Conservation (phyloP, 2,113 vertebrate species). For the Ammodytes dubius region DNA sequence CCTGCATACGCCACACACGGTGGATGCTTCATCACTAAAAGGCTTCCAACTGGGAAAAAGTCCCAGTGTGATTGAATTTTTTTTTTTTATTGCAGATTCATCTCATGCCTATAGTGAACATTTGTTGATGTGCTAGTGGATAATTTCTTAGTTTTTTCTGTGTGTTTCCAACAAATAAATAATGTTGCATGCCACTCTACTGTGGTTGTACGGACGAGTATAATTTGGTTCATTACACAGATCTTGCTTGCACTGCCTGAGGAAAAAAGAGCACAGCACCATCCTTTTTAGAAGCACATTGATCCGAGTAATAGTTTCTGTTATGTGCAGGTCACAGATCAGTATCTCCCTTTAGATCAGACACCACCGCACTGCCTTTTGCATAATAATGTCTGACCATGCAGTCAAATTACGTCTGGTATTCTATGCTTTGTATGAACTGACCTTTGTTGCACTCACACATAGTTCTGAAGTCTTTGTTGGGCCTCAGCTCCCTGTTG, state of each 20-base stretch:
- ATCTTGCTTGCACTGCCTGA: slow-evolving; percentile 19
- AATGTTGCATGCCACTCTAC: slow-evolving; percentile 5
- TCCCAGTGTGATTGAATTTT: slow-evolving; percentile 31
- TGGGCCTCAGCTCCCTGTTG: slow-evolving; percentile 42
- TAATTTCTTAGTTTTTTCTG: background rate
- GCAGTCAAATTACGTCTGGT: slow-evolving; percentile 52
- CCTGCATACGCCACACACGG: slow-evolving; percentile 16
- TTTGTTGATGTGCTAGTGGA: background rate
- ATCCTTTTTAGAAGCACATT: slow-evolving; percentile 29
- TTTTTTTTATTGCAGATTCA: slow-evolving; percentile 25
- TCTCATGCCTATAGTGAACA: background rate
- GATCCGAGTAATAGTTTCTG: slow-evolving; percentile 14
- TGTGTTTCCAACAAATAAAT: background rate
- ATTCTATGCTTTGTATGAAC: slow-evolving; percentile 45
- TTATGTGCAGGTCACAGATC: slow-evolving; percentile 33
- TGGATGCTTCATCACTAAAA: slow-evolving; percentile 49
- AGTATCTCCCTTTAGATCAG: slow-evolving; percentile 15
- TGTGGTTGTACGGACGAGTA: slow-evolving; percentile 29
- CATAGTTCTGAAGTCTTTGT: slow-evolving; percentile 47
- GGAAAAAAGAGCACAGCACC: slow-evolving; percentile 20
- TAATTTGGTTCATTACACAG: slow-evolving; percentile 46
- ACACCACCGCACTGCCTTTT: slow-evolving; percentile 17
- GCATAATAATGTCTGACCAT: slow-evolving; percentile 35
- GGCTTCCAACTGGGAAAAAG: slow-evolving; percentile 34
- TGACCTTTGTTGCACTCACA: slow-evolving; percentile 51